Base-by-base conservation (phyloP, 2,113 vertebrate species). In the Cyanoderma ruficeps region DNA sequence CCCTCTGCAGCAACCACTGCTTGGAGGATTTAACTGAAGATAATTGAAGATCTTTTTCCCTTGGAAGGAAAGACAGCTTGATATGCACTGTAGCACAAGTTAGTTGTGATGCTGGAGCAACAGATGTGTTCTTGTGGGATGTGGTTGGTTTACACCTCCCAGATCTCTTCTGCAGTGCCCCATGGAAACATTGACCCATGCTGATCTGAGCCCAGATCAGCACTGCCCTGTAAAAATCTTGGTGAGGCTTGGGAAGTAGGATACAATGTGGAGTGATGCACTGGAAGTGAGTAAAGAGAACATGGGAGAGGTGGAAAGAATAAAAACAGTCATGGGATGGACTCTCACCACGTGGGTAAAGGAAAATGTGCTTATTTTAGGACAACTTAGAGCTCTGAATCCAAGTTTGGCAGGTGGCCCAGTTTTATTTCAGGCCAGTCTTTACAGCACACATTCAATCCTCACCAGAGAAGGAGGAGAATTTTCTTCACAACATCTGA, bases 351-450 rank as follows among this genome's bases (percentile, higher is more conserved):
- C 1, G 0, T 52, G 9, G 21, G 15, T 22, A 52, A 83, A 75
- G 44, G 76, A 78, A 90, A 90, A 74, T 16, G 13, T 67, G 24
- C 33, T 84, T 87, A 78, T 93, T 95, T 94, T 92, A 86, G 93
- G 93, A 63, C 42, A 86, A 21, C 44, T 69, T 80, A 31, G 31
- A 92, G 67, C 28, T 74, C 64, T 87, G 72, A 83, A 92, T 89
- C 19, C 30, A 67, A 80, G 55, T 59, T 90, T 94, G 96, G 93
- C 68, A 0, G 30, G 39, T 75, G 44, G 76, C 89, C 89, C 60
- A 37, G 64, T 96, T 96, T 89, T 92, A 89, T 93, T 95, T 93
- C 76, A 78, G 79, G 71, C 28, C 24, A 56, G n/a, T 75, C 68
- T 83, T 88, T 75, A 65, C 46, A 92, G 69, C 50, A 89, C 37